A percentile compares a stretch with the other conserved stretches of the same genome.
phyloP scores from a whole-genome alignment of 2,888 invertebrate species.

The Tenthredo livida region DNA sequence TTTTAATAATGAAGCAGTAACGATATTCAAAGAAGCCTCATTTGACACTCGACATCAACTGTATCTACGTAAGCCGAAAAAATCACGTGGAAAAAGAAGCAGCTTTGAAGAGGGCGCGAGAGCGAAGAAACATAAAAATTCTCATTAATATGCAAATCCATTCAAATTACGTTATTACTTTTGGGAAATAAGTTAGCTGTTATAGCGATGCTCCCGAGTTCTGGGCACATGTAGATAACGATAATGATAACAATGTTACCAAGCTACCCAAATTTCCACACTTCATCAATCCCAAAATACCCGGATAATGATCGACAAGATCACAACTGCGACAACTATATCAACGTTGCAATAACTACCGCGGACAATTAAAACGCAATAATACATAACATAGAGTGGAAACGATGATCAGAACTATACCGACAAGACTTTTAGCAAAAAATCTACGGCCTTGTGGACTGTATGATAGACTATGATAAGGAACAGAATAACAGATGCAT shows the following conservation, averaged over 20 bases:
- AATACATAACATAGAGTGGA: no score
- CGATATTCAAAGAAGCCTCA: neutral
- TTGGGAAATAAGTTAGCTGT: neutral
- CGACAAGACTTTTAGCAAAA: no score
- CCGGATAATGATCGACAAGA: neutral
- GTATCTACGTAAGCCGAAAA: neutral
- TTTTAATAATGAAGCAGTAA: neutral
- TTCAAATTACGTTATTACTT: neutral
- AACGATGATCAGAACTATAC: no score
- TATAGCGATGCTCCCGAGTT: neutral
- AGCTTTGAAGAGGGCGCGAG: neutral
- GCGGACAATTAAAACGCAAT: no score
- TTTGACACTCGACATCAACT: neutral
- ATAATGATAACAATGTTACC: neutral
- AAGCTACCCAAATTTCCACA: neutral
- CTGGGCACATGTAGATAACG: neutral
- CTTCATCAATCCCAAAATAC: neutral
- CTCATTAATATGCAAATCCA: slow-evolving; percentile 8
- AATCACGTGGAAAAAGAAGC: neutral
- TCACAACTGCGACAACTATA: no score
- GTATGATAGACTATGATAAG: no score
- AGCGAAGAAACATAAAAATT: neutral
- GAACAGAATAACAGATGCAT: no score
- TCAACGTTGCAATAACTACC: no score
- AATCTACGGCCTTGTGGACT: no score